Evolutionary conservation across 23 tunicate species (phyloP), one percentile per base, ranked within the genome.

Genomic region (Oikopleura dioica): DNA sequence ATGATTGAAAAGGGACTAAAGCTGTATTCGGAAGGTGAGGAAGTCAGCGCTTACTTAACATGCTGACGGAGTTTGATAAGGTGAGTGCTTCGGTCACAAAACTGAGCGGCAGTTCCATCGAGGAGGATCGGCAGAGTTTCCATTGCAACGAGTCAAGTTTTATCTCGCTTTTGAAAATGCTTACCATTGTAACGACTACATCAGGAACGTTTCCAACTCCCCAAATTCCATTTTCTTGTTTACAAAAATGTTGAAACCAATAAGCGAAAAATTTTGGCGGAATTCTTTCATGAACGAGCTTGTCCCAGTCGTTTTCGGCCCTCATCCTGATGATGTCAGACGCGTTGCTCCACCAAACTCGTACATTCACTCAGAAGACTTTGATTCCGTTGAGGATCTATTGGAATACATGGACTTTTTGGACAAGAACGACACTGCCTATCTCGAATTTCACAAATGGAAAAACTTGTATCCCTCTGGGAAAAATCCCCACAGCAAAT

Each of bases 231-330:
- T n/a, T n/a, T n/a, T n/a, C n/a, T n/a, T n/a, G n/a, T n/a, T n/a
- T n/a, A n/a, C n/a, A n/a, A n/a, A n/a, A n/a, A n/a, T n/a, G n/a
- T n/a, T n/a, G n/a, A n/a, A n/a, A n/a, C n/a, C n/a, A n/a, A n/a
- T 63, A 28, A 81, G 82, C n/a, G 94, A 86, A 68, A 86, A 86
- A 44, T 82, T 86, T 75, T 82, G 85, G 94, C 59, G 83, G 31
- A 86, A 86, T 38, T 58, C 77, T 1, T 67, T 82, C 1, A 76
- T 63, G 32, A 50, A 68, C 36, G 83, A 82, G 1, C 35, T 86
- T 0, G 81, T 86, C 1, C 94, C 94, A n/a, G 69, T 86, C 29
- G 94, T 86, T 29, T 86, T 79, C 82, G 94, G 94, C 31, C 94
- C 94, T 0, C 77, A 81, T 24, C 83, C 83, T 50, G 59, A 59